Evolutionary conservation across 2,797 vertebrate species (phyloP), one percentile per base, ranked within the genome.

Genomic region (Pachyuromys duprasi): DNA sequence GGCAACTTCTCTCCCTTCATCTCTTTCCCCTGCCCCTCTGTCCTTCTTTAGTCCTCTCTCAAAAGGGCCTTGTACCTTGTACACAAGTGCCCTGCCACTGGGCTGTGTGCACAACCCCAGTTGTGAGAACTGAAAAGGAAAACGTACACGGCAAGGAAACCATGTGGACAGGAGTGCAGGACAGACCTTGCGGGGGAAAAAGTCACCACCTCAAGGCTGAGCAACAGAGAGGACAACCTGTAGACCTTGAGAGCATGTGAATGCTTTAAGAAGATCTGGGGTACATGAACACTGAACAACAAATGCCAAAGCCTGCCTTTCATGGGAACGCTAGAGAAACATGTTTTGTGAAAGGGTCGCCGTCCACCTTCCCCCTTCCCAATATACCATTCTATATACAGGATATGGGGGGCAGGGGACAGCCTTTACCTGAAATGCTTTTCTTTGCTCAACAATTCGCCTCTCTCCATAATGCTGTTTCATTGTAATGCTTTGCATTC

Each of bases 81-180:
- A 76, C 39, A 18, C 55, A 75, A 24, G 55, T 63, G 28, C 22
- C 26, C 72, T 62, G 33, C 12, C 36, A 15, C 12, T 88, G 55
- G 62, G 55, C 18, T 88, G 9, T 1, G 53, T 62, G 36, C 17
- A 24, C n/a, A 74, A 60, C 5, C 17, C 26, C 33, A 39, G 57
- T 18, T 63, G 62, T 9, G 42, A 20, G 69, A 96, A 94, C 91
- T 95, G 95, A 96, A 96, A 92, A 96, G 63, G 57, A 49, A 93
- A 67, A 94, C 70, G 22, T 17, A 33, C 11, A 93, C 1, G 17
- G 8, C 39, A 84, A 96, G 69, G n/a, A 97, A 98, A 45, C 72
- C 94, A 94, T 95, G 28, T 95, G 89, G 96, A 95, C 33, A 87
- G 95, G 95, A 93, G 69, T 89, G 80, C 22, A 88, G 11, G 14